Base-by-base conservation (phyloP, 2,888 invertebrate genomes). In the Eledone cirrhosa region DNA sequence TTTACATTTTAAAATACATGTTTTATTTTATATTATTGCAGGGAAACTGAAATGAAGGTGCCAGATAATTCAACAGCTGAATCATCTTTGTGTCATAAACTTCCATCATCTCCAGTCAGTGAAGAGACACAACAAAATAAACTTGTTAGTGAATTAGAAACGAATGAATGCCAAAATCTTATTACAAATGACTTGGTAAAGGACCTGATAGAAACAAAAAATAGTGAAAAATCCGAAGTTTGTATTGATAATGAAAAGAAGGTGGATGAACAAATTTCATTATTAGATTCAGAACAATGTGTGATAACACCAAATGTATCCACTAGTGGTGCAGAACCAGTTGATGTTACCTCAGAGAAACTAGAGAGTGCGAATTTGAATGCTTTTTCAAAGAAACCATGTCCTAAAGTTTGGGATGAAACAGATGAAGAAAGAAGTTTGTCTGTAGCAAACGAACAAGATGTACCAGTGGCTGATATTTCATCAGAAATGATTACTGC, bases 121-220 rank as follows among this genome's bases (percentile, higher is more conserved):
- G 83, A 84, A 29, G 80, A 80, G 78, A 84, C 82, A 29, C 80
- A 82, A 24, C 82, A 82, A 7, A 81, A 81, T 7, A 78, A 79
- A 24, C n/a, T 67, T n/a, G 65, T 63, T 63, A 31, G 16, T 74
- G 41, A 41, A 41, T 41, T 41, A 63, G 65, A 24, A n/a, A 27
- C 14, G 65, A 63, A 63, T n/a, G 65, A 63, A 63, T 27, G 65
- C 11, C 65, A 27, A n/a, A 63, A 63, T 11, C 11, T 24, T n/a
- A 27, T 63, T n/a, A 63, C 65, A 24, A 63, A 63, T n/a, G 65
- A 63, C n/a, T n/a, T 63, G 65, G n/a, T 27, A 63, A 27, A 63
- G 65, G 65, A 63, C n/a, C 65, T 13, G 65, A 27, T n/a, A 63
- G 27, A 27, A 63, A n/a, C 24, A 63, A 27, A 63, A 27, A 63